Percentiles rank a stretch among this genome's conserved stretches.
These are phyloP conservation scores for Sicus ferrugineus DNA, from an alignment of 2,888 invertebrate species.

Conservation along the genomic window DNA sequence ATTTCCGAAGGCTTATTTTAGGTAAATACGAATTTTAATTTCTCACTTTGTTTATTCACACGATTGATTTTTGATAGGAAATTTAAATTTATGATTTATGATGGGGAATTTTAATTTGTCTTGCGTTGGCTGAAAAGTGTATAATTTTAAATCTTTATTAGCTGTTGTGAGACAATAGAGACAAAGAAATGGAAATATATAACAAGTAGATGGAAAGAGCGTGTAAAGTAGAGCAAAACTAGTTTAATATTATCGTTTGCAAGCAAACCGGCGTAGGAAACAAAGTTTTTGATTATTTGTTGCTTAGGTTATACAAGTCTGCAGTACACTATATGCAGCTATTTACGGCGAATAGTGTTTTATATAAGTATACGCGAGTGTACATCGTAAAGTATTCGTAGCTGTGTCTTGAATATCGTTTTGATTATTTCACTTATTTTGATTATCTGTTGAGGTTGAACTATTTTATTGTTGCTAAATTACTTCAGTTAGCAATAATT, in stretches of 20 bases:
- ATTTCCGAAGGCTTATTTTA: too few relatives aligned
- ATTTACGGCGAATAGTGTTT: slow-evolving; percentile 25
- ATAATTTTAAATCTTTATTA: too few relatives aligned
- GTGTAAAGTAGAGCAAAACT: not conserved
- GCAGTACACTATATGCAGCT: slow-evolving; percentile 36
- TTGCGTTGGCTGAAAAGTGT: too few relatives aligned
- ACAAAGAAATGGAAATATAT: too few relatives aligned
- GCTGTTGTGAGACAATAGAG: too few relatives aligned
- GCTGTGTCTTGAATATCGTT: not conserved
- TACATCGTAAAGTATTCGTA: not conserved
- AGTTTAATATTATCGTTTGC: too few relatives aligned
- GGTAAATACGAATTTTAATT: too few relatives aligned
- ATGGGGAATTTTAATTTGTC: too few relatives aligned
- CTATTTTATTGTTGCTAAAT: not conserved
- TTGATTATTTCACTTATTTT: slow-evolving; percentile 7
- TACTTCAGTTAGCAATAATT: not conserved
- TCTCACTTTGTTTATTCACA: too few relatives aligned
- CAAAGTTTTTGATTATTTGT: slow-evolving; percentile 31
- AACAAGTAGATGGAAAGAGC: not conserved
- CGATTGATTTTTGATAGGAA: too few relatives aligned
- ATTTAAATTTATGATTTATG: too few relatives aligned
- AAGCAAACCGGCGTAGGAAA: slow-evolving; percentile 17
- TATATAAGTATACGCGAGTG: slow-evolving; percentile 21
- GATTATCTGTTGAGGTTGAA: not conserved
- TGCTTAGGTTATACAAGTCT: slow-evolving; percentile 31